A percentile compares a stretch with the other conserved stretches of the same genome.
phyloP scores from a whole-genome alignment of 1,140 invertebrate genomes.

The Solenopsis fugax region DNA sequence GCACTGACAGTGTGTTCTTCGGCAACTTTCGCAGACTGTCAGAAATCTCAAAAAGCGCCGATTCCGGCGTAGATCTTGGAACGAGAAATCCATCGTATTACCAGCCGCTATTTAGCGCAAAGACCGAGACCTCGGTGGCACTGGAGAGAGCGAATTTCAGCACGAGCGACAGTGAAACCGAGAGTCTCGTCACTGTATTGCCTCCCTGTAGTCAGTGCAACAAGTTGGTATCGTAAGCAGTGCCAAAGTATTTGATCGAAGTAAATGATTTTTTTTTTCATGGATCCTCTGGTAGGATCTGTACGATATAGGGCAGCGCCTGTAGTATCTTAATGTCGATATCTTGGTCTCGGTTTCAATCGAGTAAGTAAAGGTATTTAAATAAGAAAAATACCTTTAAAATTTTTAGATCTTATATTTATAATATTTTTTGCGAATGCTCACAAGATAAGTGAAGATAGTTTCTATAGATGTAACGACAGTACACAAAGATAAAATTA shows the following conservation, averaged over 20 bases:
- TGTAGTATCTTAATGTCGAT: neutral
- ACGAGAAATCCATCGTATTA: slow-evolving; percentile 63
- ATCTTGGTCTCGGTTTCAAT: neutral
- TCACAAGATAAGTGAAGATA: neutral
- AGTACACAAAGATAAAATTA: neutral
- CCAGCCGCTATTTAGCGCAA: slow-evolving; percentile 54
- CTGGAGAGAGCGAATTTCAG: slow-evolving; percentile 75
- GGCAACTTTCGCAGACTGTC: slow-evolving; percentile 84
- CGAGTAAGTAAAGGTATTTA: neutral
- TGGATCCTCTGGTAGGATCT: neutral
- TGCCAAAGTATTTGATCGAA: neutral
- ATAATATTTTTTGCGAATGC: neutral
- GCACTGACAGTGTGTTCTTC: slow-evolving; percentile 94
- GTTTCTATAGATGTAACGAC: neutral
- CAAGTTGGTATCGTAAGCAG: slow-evolving; percentile 69
- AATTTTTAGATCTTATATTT: neutral
- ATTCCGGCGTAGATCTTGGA: slow-evolving; percentile 78
- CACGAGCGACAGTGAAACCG: slow-evolving; percentile 85
- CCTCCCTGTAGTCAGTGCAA: slow-evolving; percentile 75
- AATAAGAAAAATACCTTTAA: neutral
- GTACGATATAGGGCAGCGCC: neutral
- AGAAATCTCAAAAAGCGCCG: slow-evolving; percentile 82
- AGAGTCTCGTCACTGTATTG: slow-evolving; percentile 86
- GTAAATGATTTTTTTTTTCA: neutral
- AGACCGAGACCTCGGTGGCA: slow-evolving; percentile 54